A percentile compares a stretch with the other conserved stretches of the same genome.
phyloP scores from a whole-genome alignment of 2,113 vertebrate species.

The Parotia lawesii region DNA sequence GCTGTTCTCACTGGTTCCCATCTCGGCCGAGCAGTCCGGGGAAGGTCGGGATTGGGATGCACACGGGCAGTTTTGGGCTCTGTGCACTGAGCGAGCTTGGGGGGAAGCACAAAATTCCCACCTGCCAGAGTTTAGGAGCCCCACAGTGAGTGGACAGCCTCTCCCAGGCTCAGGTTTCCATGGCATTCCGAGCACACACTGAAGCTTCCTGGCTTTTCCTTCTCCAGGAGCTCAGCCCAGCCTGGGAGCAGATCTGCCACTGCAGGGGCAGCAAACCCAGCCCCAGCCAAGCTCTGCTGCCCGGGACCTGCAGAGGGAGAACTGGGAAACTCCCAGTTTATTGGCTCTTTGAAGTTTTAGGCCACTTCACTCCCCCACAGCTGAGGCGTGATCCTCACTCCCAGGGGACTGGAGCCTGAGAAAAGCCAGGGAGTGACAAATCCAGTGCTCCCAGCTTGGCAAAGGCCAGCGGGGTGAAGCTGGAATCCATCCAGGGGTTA shows the following conservation, averaged over 20 bases:
- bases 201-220: background rate
- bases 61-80: no score
- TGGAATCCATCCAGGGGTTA: background rate
- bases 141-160: background rate
- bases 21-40: rapidly evolving
- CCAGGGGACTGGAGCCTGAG: rapidly evolving
- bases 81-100: rapidly evolving
- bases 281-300: rapidly evolving
- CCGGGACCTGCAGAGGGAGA: rapidly evolving
- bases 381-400: rapidly evolving
- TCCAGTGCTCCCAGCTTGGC: background rate
- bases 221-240: background rate
- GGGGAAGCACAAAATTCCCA: rapidly evolving
- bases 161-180: background rate
- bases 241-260: background rate
- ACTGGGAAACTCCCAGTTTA: rapidly evolving
- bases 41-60: background rate
- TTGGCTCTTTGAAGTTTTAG: rapidly evolving
- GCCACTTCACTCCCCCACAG: rapidly evolving
- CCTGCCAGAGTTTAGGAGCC: background rate
- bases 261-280: rapidly evolving
- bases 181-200: rapidly evolving
- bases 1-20: background rate
- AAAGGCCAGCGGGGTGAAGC: background rate
- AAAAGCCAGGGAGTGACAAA: background rate